These are phyloP conservation scores for Magallana nippona DNA, from an alignment of 2,888 invertebrate genomes.

Conservation along the genomic window DNA sequence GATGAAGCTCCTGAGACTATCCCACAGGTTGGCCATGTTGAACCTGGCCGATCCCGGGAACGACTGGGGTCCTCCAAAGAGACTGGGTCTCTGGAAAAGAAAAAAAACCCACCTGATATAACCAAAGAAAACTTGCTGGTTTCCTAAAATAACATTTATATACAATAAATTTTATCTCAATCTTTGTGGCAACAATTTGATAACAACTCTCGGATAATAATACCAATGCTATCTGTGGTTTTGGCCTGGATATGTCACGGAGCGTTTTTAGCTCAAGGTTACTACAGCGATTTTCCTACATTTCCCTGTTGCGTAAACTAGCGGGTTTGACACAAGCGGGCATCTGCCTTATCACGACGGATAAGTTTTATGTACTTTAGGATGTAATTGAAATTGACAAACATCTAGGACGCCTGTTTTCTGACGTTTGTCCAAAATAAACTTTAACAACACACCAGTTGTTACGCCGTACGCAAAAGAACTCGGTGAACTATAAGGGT, in stretches of 20 bases:
- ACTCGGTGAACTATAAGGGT: constrained; percentile 5
- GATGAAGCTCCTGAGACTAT: constrained; percentile 43
- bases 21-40: constrained; percentile 42
- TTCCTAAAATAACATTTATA: not conserved
- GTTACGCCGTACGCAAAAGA: not conserved
- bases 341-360: constrained; percentile 15
- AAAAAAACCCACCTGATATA: not conserved
- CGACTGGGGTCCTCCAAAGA: constrained; percentile 36
- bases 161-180: not conserved
- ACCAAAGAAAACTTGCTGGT: not conserved
- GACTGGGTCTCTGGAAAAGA: constrained; percentile 40
- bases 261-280: constrained; percentile 23
- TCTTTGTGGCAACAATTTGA: too few relatives aligned
- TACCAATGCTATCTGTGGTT: not conserved
- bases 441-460: not conserved
- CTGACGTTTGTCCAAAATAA: not conserved
- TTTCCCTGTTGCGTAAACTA: constrained; percentile 12
- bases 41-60: constrained; percentile 48
- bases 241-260: constrained; percentile 15
- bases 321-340: constrained; percentile 20
- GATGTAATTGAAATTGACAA: not conserved
- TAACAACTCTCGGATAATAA: not conserved
- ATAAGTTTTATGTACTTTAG: constrained; percentile 25
- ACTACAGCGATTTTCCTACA: constrained; percentile 5
- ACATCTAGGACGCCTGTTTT: not conserved